Conservation (phyloP, 2,797 vertebrate species). For the Lateolabrax maculatus region DNA sequence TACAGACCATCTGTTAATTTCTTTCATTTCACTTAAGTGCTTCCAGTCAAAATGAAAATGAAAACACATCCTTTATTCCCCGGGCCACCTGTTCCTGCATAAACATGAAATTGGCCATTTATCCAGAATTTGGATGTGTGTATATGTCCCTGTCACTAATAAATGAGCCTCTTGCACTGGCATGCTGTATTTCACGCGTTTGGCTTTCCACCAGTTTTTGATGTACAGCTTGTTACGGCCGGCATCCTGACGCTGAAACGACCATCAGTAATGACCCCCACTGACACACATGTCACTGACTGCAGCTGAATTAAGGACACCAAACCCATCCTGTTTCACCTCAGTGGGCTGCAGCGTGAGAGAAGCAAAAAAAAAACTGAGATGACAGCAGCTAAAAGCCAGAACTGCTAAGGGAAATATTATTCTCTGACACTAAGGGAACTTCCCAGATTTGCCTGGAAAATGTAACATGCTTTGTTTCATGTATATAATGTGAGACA, state of each 20-base stretch:
- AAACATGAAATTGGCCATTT: slow-evolving; percentile 29
- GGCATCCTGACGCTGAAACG: slow-evolving; percentile 7
- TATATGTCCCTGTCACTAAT: slow-evolving; percentile 17
- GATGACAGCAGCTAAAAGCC: neutral
- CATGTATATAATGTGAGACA: neutral
- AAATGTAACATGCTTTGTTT: neutral
- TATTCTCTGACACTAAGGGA: neutral
- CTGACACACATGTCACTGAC: slow-evolving; percentile 4
- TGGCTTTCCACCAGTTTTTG: neutral
- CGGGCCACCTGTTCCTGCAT: slow-evolving; percentile 49
- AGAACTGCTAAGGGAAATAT: neutral
- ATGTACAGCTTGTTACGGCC: slow-evolving; percentile 13
- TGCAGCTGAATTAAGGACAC: slow-evolving; percentile 38
- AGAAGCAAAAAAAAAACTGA: neutral
- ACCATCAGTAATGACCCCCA: slow-evolving; percentile 21
- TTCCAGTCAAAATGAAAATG: slow-evolving; percentile 43
- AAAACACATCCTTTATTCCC: slow-evolving; percentile 41
- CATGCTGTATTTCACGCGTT: neutral
- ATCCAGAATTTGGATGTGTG: neutral
- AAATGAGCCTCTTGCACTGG: slow-evolving; percentile 9
- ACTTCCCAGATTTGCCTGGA: neutral
- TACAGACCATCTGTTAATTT: slow-evolving; percentile 48
- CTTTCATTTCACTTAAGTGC: slow-evolving; percentile 36
- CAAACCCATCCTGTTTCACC: slow-evolving; percentile 11
- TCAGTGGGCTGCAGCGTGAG: neutral